Evolutionary conservation across 2,888 invertebrate species (phyloP).

Genomic region (Seira ritae): DNA sequence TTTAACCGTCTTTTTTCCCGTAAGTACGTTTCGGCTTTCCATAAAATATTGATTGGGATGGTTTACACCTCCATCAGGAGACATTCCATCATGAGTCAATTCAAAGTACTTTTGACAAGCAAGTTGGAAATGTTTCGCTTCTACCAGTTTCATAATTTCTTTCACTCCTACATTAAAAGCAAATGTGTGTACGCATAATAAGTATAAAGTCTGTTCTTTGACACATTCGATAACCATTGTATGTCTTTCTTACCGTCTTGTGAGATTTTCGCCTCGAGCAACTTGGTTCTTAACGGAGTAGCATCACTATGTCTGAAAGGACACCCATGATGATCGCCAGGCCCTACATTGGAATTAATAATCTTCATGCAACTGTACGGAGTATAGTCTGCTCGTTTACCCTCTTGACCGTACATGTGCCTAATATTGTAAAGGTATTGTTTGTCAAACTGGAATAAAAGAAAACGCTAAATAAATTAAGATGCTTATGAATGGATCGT

Average conservation of each 20-base stretch:
- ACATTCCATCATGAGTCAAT: slow-evolving; percentile 80
- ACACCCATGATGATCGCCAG: slow-evolving; percentile 94
- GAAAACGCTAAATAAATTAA: slow-evolving; percentile 6
- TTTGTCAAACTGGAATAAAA: slow-evolving; percentile 87
- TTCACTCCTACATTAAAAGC: slow-evolving; percentile 79
- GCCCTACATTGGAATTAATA: slow-evolving; percentile 84
- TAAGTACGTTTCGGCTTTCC: slow-evolving; percentile 82
- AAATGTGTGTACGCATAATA: too few species aligned
- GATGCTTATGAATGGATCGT: neutral
- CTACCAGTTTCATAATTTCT: slow-evolving; percentile 84
- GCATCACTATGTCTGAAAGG: slow-evolving; percentile 91
- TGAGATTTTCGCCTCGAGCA: slow-evolving; percentile 82
- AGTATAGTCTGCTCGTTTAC: slow-evolving; percentile 90
- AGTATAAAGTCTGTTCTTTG: neutral
- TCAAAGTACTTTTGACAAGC: slow-evolving; percentile 94
- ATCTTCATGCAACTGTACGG: slow-evolving; percentile 95
- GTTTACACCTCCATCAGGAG: slow-evolving; percentile 83
- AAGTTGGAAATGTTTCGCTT: slow-evolving; percentile 88
- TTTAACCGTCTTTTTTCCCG: slow-evolving; percentile 66
- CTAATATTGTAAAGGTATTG: slow-evolving; percentile 92
- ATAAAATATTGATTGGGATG: slow-evolving; percentile 95
- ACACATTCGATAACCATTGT: neutral
- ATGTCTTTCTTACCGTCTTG: slow-evolving; percentile 77
- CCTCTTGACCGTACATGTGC: slow-evolving; percentile 97
- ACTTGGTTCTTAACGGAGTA: slow-evolving; percentile 83